Conservation (phyloP, 2,797 vertebrate species). For the Phrynocephalus forsythii region DNA sequence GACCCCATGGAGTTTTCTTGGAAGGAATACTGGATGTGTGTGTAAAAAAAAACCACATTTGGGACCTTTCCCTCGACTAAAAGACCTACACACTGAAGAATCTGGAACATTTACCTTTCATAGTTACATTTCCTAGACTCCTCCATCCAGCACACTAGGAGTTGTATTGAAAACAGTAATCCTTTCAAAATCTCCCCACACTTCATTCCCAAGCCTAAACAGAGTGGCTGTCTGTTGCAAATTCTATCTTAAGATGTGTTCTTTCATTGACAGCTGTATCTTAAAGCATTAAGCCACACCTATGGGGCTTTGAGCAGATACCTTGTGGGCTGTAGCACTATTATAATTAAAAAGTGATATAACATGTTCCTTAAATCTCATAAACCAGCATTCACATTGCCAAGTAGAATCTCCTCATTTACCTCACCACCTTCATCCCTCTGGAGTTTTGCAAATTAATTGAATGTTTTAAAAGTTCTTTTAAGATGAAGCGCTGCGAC, state of each 20-base stretch:
- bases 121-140: no score
- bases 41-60: no score
- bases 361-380: background rate
- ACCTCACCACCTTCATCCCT: slow-evolving; percentile 8
- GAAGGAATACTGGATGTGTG: no score
- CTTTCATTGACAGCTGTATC: background rate
- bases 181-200: no score
- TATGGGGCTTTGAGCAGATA: slow-evolving; percentile 28
- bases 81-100: no score
- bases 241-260: background rate
- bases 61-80: background rate
- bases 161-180: no score
- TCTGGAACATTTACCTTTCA: no score
- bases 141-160: no score
- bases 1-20: no score
- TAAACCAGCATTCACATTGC: slow-evolving; percentile 32
- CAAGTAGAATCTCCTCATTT: slow-evolving; percentile 21
- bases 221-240: background rate
- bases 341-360: slow-evolving; percentile 37
- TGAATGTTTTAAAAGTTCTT: slow-evolving; percentile 43
- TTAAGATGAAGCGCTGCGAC: slow-evolving; percentile 34
- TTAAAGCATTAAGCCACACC: background rate
- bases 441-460: slow-evolving; percentile 37
- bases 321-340: slow-evolving; percentile 5
- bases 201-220: background rate